Percentiles rank a stretch among this genome's conserved stretches.
Conservation (phyloP, 1,140 invertebrate species). For the Tachypleus tridentatus region DNA sequence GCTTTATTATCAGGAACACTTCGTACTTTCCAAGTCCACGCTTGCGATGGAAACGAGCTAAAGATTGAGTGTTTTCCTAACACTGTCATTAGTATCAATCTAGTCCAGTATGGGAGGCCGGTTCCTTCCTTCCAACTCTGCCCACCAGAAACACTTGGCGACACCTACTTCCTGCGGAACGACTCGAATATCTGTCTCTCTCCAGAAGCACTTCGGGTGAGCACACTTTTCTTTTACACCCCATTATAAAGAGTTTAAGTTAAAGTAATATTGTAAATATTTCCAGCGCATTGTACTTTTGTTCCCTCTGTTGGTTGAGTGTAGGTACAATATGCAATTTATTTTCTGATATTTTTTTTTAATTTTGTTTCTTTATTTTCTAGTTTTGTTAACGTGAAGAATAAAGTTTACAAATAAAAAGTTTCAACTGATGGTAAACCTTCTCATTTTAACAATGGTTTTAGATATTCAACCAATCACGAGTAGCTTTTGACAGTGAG, state of each 20-base stretch:
- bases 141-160: conserved; percentile 11
- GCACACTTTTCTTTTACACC: neutral
- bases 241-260: neutral
- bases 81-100: conserved; percentile 73
- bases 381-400: no score
- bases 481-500: no score
- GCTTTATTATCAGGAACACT: conserved; percentile 74
- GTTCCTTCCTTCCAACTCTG: conserved; percentile 19
- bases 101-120: conserved; percentile 47
- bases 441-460: no score
- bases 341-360: no score
- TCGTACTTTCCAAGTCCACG: conserved; percentile 69
- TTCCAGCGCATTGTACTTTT: no score
- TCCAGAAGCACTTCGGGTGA: conserved; percentile 29
- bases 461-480: no score
- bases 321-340: no score
- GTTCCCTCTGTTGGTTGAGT: no score
- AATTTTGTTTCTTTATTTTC: no score
- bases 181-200: conserved; percentile 32
- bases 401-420: no score
- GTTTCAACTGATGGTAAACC: no score
- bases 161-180: conserved; percentile 12
- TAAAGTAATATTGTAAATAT: neutral
- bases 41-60: conserved; percentile 74
- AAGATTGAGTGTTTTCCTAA: conserved; percentile 67